phyloP scores from a whole-genome alignment of 2,113 vertebrate genomes.

The Oncorhynchus masou region DNA sequence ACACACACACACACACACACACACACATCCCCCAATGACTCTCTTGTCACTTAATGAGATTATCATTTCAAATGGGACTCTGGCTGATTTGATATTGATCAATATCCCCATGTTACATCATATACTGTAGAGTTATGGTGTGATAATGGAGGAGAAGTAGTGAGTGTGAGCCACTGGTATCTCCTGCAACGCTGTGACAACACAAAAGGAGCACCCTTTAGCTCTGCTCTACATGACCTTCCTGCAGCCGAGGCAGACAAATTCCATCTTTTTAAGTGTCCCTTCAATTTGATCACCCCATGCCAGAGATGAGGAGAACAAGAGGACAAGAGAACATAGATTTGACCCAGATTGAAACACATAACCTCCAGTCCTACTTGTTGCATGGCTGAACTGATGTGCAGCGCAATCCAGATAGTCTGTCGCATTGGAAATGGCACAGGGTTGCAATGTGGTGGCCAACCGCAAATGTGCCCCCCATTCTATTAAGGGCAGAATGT shows the following conservation, averaged over 20 bases:
- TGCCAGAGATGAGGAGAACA: neutral
- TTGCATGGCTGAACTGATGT: neutral
- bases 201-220: neutral
- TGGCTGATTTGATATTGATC: slow-evolving; percentile 46
- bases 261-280: neutral
- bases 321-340: neutral
- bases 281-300: neutral
- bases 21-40: neutral
- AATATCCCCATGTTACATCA: slow-evolving; percentile 21
- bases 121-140: too few species aligned
- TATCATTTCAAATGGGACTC: slow-evolving; percentile 30
- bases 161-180: too few species aligned
- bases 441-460: neutral
- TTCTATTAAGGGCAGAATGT: too few species aligned
- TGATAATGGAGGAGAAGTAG: too few species aligned
- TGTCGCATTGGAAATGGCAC: neutral
- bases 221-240: neutral
- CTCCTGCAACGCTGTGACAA: neutral
- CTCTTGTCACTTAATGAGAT: slow-evolving; percentile 36
- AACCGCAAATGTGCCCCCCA: neutral
- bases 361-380: neutral
- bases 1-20: neutral
- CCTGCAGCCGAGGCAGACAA: neutral
- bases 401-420: neutral
- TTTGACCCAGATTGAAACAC: neutral